Percentiles rank a stretch among this genome's conserved stretches.
These are phyloP conservation scores for Camelus dromedarius DNA, from an alignment of 2,113 vertebrate species.

Conservation along the genomic window DNA sequence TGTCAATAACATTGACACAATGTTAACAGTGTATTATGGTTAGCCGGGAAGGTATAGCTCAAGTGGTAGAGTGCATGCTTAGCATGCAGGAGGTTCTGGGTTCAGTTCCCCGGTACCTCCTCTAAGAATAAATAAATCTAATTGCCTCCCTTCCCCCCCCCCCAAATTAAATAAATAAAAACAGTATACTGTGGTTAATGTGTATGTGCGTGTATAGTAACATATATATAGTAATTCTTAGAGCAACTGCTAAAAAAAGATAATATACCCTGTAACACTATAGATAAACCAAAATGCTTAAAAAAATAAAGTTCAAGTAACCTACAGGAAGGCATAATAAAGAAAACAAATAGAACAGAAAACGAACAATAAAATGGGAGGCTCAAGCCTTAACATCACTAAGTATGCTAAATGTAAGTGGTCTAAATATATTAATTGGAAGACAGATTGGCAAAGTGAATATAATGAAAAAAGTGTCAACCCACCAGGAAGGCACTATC, in stretches of 20 bases:
- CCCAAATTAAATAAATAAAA: too few relatives aligned
- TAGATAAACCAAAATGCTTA: background rate
- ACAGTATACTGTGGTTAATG: background rate
- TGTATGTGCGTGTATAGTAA: background rate
- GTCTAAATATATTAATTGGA: background rate
- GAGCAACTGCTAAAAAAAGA: background rate
- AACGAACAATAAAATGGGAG: background rate
- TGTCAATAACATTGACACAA: background rate
- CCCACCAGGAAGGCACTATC: background rate
- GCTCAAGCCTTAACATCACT: background rate
- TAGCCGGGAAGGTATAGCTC: too few relatives aligned
- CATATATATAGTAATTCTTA: background rate
- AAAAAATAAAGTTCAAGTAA: background rate
- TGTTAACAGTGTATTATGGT: background rate
- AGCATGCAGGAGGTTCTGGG: too few relatives aligned
- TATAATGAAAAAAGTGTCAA: background rate
- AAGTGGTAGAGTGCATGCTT: too few relatives aligned
- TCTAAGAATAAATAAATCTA: too few relatives aligned
- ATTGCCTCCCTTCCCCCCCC: too few relatives aligned
- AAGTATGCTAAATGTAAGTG: background rate
- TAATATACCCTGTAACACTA: background rate
- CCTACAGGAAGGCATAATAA: background rate
- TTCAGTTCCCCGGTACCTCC: too few relatives aligned
- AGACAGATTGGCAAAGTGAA: background rate
- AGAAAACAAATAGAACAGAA: background rate